Base-by-base conservation (phyloP, 2,797 vertebrate species). In the Eremophila alpestris region DNA sequence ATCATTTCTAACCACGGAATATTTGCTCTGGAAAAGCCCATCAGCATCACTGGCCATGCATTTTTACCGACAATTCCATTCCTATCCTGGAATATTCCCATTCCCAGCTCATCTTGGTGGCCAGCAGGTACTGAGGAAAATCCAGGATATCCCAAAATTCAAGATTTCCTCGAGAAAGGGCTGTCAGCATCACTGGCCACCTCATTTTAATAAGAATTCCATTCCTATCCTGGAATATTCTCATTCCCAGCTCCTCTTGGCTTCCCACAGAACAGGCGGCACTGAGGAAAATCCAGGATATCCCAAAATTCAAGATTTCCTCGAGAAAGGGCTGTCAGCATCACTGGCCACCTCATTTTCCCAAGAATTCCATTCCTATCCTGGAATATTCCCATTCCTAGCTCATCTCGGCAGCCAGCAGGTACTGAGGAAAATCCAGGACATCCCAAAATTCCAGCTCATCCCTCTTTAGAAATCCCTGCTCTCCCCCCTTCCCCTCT, bases 1-100 rank as follows among this genome's bases (percentile, higher is more conserved):
- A 43, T 5, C 4, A 1, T 36, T 30, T 15, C 6, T 2, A 24
- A 26, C 3, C 11, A 26, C 21, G 24, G 15, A 29, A 11, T 19
- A 7, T 8, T 13, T 7, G 8, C 52, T 32, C 43, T 26, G 75
- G 60, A 20, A 78, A 78, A 18, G 6, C 2, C 9, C 11, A 2
- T 4, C 10, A 16, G 7, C n/a, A 36, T 36, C 56, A 13, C 36
- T 19, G n/a, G 56, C 23, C 11, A 13, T 7, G 20, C 23, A 6
- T 13, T 20, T 32, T 10, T 13, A 32, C 5, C 17, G 13, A 29
- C 26, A 51, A 29, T 51, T 51, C 26, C 26, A 16, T 27, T 19
- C 3, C 6, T 4, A 10, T 56, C 54, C n/a, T 7, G 18, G 59
- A 21, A 40, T 30, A 29, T 60, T 60, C 59, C 59, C 58, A 40